Evolutionary conservation across 2,888 invertebrate species (phyloP), one percentile per base, ranked within the genome.

Genomic region (Agrypnus murinus): DNA sequence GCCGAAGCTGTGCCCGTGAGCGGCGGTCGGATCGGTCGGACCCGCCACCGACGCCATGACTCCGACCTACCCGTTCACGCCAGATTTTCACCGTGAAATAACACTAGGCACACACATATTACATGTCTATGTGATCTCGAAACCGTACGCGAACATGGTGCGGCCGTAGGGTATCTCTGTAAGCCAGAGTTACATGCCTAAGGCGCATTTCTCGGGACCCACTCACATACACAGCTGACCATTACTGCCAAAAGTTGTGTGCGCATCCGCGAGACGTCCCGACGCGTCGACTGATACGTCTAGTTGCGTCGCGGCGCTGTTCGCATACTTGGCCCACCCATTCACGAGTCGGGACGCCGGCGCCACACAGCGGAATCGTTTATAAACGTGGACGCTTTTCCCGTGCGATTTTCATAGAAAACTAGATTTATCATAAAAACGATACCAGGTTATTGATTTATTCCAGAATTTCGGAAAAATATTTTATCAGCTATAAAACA

Each of bases 1-100:
- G 89, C 93, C 93, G 93, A 99, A 99, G 91, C 95, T 96, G 92
- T 99, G 99, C 86, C 96, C 96, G 89, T 94, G 88, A 85, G 85
- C 84, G 88, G 89, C 89, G 88, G 89, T 87, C 88, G 89, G 87
- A 87, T 88, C 81, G 81, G 83, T 80, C 80, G 81, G 81, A 79
- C 80, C 82, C 79, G 82, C 85, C 86, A 85, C 87, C 86, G 88
- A 87, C 87, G 88, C 88, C 88, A 88, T 88, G 84, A 86, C 87
- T 87, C 87, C 87, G 86, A 87, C 87, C 88, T 87, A 86, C 88
- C 87, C 87, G 87, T 86, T 88, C 88, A 87, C 88, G 88, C 88
- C 89, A 88, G 87, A 88, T 87, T 88, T 87, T 88, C 88, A 88
- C 88, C 87, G 87, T 86, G 88, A 87, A 87, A 86, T 74, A 71